phyloP scores from a whole-genome alignment of 2,888 invertebrate genomes.

The Nysson spinosus region DNA sequence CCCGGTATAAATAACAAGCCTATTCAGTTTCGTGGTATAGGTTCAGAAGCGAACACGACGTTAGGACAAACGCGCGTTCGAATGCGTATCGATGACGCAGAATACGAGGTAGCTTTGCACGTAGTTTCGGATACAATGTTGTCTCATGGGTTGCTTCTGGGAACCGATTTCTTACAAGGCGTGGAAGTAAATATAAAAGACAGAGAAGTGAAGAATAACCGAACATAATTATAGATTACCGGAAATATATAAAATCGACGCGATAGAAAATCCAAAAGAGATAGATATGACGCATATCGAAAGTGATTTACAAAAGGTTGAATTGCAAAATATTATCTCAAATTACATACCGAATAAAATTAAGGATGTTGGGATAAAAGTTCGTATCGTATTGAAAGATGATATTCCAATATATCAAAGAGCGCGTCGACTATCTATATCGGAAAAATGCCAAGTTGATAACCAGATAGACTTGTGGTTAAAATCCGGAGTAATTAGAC shows the following conservation, averaged over 20 bases:
- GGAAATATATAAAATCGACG: conserved; percentile 5
- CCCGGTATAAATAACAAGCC: neutral
- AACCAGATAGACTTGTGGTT: neutral
- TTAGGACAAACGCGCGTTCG: neutral
- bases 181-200: neutral
- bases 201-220: neutral
- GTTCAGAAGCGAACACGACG: neutral
- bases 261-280: neutral
- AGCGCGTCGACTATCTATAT: neutral
- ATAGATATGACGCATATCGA: neutral
- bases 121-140: conserved; percentile 1
- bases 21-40: conserved; percentile 1
- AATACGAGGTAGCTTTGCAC: conserved; percentile 1
- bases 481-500: neutral
- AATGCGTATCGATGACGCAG: neutral
- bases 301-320: neutral
- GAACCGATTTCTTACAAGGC: conserved; percentile 1
- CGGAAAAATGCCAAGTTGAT: conserved; percentile 2
- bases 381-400: conserved; percentile 1
- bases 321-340: neutral
- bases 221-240: neutral
- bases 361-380: neutral
- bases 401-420: conserved; percentile 2
- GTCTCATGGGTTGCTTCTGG: neutral
- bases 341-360: neutral